Base-by-base conservation (phyloP, 1,140 invertebrate species). In the Pectinophora gossypiella region DNA sequence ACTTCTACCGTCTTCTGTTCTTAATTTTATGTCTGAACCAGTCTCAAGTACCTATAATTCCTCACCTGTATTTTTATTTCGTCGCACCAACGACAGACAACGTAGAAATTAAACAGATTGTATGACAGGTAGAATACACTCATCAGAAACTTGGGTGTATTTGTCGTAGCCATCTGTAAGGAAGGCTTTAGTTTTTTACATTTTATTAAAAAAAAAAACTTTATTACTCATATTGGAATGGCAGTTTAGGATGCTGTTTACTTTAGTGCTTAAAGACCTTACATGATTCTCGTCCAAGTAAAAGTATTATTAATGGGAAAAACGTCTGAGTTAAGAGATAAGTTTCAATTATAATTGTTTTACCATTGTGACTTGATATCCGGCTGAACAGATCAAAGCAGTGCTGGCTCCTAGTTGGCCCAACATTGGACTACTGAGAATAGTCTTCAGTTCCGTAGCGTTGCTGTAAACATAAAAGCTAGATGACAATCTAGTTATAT, bases 61-160 rank as follows among this genome's bases (percentile, higher is more conserved):
- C n/a, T n/a, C n/a, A n/a, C 74, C 64, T 72, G 64, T 22, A 68
- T 59, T 27, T 68, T 74, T 16, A 75, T 75, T 53, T 77, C 72
- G 32, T 77, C 70, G 46, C 72, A 73, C 69, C 74, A 77, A 32
- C 61, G 60, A 45, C 74, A 77, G 44, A 75, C 68, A 36, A 73
- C 68, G 51, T 64, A 77, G 32, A 75, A 48, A 42, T 66, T 62
- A 44, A 71, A 77, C 10, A 69, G 45, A 45, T 71, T 75, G 51
- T 77, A 77, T 40, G 64, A 58, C 48, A 77, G 53, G 45, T 71
- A 77, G 2, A 74, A 51, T n/a, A 71, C 47, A 55, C 68, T 75
- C 62, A 64, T 69, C 32, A 76, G 51, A 51, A 67, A 67, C 48
- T 73, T 69, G 5, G 61, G 49, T 9, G 64, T 56, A 42, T 58